Evolutionary conservation across 2,113 vertebrate genomes (phyloP).

Genomic region (Saguinus imperator): DNA sequence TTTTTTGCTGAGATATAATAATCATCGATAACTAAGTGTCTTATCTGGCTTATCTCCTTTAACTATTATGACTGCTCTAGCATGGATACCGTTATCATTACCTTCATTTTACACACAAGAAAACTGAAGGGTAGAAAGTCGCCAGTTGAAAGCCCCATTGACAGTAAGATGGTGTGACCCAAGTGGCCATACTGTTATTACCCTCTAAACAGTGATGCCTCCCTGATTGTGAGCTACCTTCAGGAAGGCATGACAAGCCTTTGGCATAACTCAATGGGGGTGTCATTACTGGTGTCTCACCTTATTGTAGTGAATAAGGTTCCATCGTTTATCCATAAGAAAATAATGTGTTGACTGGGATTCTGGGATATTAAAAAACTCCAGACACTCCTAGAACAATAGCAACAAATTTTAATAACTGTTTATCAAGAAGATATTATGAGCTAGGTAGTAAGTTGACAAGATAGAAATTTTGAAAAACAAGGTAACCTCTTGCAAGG

Average conservation of each 20-base stretch:
- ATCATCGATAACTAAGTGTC: not conserved
- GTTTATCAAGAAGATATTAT: not conserved
- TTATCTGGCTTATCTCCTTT: not conserved
- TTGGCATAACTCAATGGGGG: not conserved
- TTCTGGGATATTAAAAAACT: slow-evolving; percentile 99
- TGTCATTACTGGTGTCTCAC: slow-evolving; percentile 74
- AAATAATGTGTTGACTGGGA: slow-evolving; percentile 97
- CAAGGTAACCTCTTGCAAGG: not conserved
- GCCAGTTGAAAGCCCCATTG: not conserved
- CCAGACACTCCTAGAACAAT: slow-evolving; percentile 92
- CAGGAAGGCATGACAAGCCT: not conserved
- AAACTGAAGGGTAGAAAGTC: not conserved
- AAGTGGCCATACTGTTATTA: not conserved
- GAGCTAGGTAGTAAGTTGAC: not conserved
- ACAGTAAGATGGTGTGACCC: not conserved
- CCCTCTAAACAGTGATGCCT: not conserved
- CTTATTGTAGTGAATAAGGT: slow-evolving; percentile 98
- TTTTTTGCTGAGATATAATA: not conserved
- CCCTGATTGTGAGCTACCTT: not conserved
- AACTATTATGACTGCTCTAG: not conserved
- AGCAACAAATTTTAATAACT: slow-evolving; percentile 47
- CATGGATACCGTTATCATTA: not conserved
- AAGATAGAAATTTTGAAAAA: not conserved
- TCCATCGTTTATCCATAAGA: slow-evolving; percentile 99
- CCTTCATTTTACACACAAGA: not conserved